Evolutionary conservation across 2,113 vertebrate species (phyloP).

Genomic region (Eptesicus fuscus): DNA sequence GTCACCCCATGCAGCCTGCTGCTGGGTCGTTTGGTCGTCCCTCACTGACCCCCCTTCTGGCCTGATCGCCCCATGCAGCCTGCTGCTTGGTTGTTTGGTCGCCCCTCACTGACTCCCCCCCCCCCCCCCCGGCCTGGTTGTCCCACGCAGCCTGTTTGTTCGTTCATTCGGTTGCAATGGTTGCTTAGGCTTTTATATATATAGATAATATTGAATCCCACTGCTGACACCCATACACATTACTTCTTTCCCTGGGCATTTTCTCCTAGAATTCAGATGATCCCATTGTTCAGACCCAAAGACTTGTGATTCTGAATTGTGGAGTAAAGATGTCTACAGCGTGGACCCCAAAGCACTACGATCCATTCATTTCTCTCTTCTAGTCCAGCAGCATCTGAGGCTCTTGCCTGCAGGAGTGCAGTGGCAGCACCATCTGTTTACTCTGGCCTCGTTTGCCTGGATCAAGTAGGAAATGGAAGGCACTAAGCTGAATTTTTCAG

Average conservation of each 20-base stretch:
- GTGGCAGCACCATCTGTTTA: constrained; percentile 38
- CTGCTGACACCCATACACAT: neutral
- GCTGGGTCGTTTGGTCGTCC: too few relatives aligned
- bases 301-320: neutral
- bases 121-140: too few relatives aligned
- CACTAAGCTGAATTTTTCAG: constrained; percentile 53
- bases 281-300: constrained; percentile 22
- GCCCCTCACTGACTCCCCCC: too few relatives aligned
- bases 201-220: constrained; percentile 9
- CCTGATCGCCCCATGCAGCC: too few relatives aligned
- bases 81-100: too few relatives aligned
- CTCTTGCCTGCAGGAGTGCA: neutral
- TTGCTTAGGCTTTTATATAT: too few relatives aligned
- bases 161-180: too few relatives aligned
- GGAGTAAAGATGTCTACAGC: neutral
- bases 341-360: neutral
- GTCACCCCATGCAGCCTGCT: too few relatives aligned
- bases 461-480: constrained; percentile 53
- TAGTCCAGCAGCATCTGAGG: neutral
- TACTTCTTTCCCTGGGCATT: neutral
- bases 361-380: neutral
- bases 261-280: neutral
- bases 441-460: constrained; percentile 40
- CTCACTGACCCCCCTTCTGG: too few relatives aligned
- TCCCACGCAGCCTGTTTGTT: too few relatives aligned